A percentile compares a stretch with the other conserved stretches of the same genome.
Conservation (phyloP, 2,888 invertebrate species). For the Dryocosmus kuriphilus region DNA sequence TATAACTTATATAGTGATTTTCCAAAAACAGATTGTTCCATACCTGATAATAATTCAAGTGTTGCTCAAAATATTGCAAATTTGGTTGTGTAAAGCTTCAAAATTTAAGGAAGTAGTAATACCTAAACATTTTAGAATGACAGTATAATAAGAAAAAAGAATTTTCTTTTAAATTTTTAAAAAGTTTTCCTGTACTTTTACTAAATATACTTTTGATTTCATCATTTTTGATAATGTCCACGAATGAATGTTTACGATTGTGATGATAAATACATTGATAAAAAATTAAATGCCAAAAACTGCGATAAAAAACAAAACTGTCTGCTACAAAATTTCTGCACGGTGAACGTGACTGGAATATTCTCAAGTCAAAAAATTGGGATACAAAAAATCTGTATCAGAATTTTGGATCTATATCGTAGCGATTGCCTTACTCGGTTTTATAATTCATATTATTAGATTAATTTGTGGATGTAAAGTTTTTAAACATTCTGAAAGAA, state of each 20-base stretch:
- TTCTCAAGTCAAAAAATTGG: background rate
- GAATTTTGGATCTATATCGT: constrained; percentile 29
- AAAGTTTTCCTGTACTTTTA: no score
- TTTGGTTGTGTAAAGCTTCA: background rate
- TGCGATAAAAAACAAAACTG: constrained; percentile 24
- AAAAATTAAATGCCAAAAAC: constrained; percentile 12
- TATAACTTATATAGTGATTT: background rate
- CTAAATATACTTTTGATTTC: background rate
- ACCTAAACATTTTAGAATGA: background rate
- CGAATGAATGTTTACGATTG: constrained; percentile 9
- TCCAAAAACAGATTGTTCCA: background rate
- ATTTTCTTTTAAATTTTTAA: background rate
- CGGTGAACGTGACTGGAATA: constrained; percentile 17
- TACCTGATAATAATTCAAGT: constrained; percentile 6
- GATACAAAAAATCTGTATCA: background rate
- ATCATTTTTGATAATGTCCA: constrained; percentile 8
- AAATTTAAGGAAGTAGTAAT: background rate
- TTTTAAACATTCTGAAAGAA: background rate
- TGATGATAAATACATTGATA: constrained; percentile 30
- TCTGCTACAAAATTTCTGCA: constrained; percentile 20
- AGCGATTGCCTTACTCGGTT: background rate
- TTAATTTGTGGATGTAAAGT: background rate
- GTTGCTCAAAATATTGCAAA: background rate
- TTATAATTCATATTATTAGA: constrained; percentile 11
- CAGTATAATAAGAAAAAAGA: background rate